Conservation (phyloP, 2,888 invertebrate species). For the Spilosoma lubricipeda region DNA sequence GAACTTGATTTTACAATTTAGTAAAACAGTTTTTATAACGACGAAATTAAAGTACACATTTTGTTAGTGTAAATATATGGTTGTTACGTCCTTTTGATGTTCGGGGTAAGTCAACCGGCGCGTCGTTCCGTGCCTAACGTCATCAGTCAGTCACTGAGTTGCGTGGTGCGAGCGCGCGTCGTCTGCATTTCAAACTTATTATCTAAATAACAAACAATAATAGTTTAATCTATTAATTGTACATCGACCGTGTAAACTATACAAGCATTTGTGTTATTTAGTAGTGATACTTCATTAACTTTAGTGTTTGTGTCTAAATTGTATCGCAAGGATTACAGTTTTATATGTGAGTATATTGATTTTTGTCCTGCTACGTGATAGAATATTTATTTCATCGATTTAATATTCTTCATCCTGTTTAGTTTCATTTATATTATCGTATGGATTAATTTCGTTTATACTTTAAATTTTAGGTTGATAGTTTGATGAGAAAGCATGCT, state of each 20-base stretch:
- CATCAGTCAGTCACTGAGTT: conserved; percentile 67
- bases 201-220: conserved; percentile 53
- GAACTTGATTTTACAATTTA: conserved; percentile 33
- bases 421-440: conserved; percentile 7
- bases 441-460: conserved; percentile 17
- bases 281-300: conserved; percentile 46
- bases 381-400: conserved; percentile 34
- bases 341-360: conserved; percentile 69
- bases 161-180: conserved; percentile 54
- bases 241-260: conserved; percentile 57
- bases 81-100: conserved; percentile 55
- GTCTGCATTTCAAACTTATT: conserved; percentile 42
- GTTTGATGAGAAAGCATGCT: conserved; percentile 68
- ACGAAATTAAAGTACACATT: conserved; percentile 30
- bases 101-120: conserved; percentile 58
- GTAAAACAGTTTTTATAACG: conserved; percentile 33
- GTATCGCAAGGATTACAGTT: conserved; percentile 58
- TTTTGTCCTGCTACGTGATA: conserved; percentile 51
- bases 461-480: conserved; percentile 42
- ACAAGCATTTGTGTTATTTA: conserved; percentile 59
- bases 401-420: conserved; percentile 14
- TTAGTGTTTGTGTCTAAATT: conserved; percentile 54
- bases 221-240: conserved; percentile 59
- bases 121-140: conserved; percentile 65
- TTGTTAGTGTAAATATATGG: conserved; percentile 15